Percentiles rank a stretch among this genome's conserved stretches.
phyloP scores from a whole-genome alignment of 2,888 invertebrate species.

The Phyllotreta striolata region DNA sequence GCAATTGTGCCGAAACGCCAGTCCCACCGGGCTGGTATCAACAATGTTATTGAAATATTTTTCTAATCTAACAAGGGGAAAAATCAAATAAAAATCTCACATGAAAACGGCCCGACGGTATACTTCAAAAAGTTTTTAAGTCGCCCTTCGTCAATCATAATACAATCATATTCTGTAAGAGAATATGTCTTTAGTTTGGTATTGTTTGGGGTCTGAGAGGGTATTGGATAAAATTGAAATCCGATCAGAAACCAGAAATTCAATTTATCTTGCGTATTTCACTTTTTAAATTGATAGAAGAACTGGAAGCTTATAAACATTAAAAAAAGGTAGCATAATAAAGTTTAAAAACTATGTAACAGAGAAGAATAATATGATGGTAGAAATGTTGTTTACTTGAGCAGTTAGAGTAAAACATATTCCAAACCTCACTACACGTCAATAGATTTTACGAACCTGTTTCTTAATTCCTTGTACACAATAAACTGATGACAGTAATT shows the following conservation, averaged over 20 bases:
- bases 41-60: slow-evolving; percentile 55
- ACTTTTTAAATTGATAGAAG: background rate
- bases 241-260: background rate
- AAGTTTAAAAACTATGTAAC: too few species aligned
- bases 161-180: slow-evolving; percentile 37
- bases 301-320: too few species aligned
- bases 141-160: slow-evolving; percentile 45
- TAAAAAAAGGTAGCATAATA: too few species aligned
- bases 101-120: slow-evolving; percentile 34
- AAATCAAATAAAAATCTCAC: slow-evolving; percentile 45
- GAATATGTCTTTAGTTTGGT: slow-evolving; percentile 31
- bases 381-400: too few species aligned
- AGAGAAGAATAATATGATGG: too few species aligned
- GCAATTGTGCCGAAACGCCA: slow-evolving; percentile 42
- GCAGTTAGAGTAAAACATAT: too few species aligned
- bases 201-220: slow-evolving; percentile 27
- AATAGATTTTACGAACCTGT: slow-evolving; percentile 48
- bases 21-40: slow-evolving; percentile 51
- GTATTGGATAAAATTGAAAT: slow-evolving; percentile 25
- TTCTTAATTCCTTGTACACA: slow-evolving; percentile 43
- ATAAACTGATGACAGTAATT: slow-evolving; percentile 52
- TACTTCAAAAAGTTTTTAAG: slow-evolving; percentile 39
- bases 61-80: slow-evolving; percentile 47
- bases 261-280: background rate
- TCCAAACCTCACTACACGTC: slow-evolving; percentile 15